Conservation (phyloP, 2,888 invertebrate genomes). For the Zelleria hepariella region DNA sequence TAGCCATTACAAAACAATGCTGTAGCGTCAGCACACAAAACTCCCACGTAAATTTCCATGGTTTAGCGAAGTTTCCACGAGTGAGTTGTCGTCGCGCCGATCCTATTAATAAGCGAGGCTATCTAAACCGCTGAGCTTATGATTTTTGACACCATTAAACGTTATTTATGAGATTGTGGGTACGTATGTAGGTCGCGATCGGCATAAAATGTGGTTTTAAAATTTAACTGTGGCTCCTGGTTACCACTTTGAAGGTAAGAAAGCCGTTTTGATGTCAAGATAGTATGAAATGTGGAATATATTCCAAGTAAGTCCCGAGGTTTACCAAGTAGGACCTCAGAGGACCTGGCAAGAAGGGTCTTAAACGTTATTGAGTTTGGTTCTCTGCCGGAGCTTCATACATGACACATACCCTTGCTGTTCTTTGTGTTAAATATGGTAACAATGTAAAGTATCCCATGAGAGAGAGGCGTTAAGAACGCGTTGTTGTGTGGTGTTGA, state of each 20-base stretch:
- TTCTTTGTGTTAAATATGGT: no score
- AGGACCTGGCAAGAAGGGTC: no score
- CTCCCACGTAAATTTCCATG: not conserved
- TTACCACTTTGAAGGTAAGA: not conserved
- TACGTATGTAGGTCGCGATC: constrained; percentile 34
- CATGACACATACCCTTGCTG: no score
- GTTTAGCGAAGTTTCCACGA: not conserved
- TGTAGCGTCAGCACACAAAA: not conserved
- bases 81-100: constrained; percentile 10
- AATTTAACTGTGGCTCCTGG: not conserved
- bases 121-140: constrained; percentile 46
- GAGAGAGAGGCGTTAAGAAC: not conserved
- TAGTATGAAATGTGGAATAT: no score
- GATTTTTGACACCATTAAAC: constrained; percentile 48
- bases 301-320: no score
- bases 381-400: no score
- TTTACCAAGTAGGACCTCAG: no score
- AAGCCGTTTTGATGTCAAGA: no score
- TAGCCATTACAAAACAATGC: not conserved
- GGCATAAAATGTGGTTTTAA: constrained; percentile 12
- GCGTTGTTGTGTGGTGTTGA: not conserved
- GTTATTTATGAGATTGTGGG: constrained; percentile 35
- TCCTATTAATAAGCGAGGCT: constrained; percentile 52
- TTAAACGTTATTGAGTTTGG: no score
- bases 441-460: not conserved